Percentiles rank a stretch among this genome's conserved stretches.
Evolutionary conservation across 2,113 vertebrate genomes (phyloP).

Genomic region (Ranitomeya imitator): DNA sequence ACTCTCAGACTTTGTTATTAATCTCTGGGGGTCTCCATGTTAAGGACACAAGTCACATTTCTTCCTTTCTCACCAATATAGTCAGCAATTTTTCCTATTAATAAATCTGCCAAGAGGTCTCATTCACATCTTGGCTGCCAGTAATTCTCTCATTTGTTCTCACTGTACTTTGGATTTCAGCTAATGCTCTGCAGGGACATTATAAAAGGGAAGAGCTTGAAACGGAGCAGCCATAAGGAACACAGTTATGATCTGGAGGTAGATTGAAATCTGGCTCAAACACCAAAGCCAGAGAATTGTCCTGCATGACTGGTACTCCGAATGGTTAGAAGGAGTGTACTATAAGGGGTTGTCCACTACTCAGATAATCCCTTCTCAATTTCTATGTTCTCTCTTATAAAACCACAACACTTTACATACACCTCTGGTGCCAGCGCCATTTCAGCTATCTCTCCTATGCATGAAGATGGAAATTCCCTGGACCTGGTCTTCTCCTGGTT

Average conservation of each 20-base stretch:
- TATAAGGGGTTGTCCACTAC: too few species aligned
- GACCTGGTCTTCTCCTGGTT: too few species aligned
- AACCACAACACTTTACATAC: too few species aligned
- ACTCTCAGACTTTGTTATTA: not conserved
- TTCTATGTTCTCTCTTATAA: too few species aligned
- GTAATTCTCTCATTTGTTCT: not conserved
- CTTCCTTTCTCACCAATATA: constrained; percentile 9
- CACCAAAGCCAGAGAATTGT: too few species aligned
- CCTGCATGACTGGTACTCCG: too few species aligned
- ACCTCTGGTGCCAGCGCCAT: too few species aligned
- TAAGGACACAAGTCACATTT: constrained; percentile 27
- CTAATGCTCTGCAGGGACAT: not conserved
- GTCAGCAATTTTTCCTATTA: not conserved
- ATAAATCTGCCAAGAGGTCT: not conserved
- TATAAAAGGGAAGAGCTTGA: not conserved
- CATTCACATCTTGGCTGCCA: not conserved
- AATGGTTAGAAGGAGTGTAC: too few species aligned
- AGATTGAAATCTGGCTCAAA: too few species aligned
- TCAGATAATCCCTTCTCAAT: too few species aligned
- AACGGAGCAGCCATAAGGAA: not conserved
- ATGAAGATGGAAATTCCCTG: too few species aligned
- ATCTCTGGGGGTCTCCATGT: not conserved
- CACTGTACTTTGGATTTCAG: not conserved
- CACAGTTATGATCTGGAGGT: not conserved
- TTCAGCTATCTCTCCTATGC: too few species aligned